Evolutionary conservation across 2,113 vertebrate species (phyloP), one percentile per base, ranked within the genome.

Genomic region (Alouatta palliata): DNA sequence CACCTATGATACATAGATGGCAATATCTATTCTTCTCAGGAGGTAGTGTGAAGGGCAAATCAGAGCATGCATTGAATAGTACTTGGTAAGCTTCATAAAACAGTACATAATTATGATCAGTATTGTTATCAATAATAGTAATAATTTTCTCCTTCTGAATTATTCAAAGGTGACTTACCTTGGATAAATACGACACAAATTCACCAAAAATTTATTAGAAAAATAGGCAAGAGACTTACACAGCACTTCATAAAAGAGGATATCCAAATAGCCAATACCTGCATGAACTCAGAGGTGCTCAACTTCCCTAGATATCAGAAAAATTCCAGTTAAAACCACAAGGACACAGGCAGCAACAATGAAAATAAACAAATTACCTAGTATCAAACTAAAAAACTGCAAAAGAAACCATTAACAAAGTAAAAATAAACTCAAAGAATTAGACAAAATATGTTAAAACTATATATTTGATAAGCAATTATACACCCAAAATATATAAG

Each of bases 121-220:
- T 61, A 47, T 19, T 47, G 32, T 70, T 58, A 64, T 25, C 5
- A 81, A 40, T 49, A 71, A 80, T 43, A 75, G 71, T 71, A 21
- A 43, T 66, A 97, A 35, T 84, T 20, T 73, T 86, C 70, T 79
- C 35, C n/a, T 71, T 32, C 3, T 79, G 35, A 17, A 54, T 76
- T 27, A 68, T 32, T 58, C 61, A 79, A 64, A 92, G 5, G 21
- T 23, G n/a, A 80, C 70, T 68, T 58, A 61, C 5, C 25, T 56
- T 66, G 52, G n/a, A 75, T n/a, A 96, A 91, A 58, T 7, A 30
- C 35, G 92, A 68, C 70, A 93, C 45, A 87, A 81, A 80, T 73
- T 80, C 61, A 56, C n/a, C 8, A 82, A 95, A 76, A 87, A 27
- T 37, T 21, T 66, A 54, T 5, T 70, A 86, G 47, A 35, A 91